Base-by-base conservation (phyloP, 2,113 vertebrate genomes). In the Poeciliopsis turrubarensis region DNA sequence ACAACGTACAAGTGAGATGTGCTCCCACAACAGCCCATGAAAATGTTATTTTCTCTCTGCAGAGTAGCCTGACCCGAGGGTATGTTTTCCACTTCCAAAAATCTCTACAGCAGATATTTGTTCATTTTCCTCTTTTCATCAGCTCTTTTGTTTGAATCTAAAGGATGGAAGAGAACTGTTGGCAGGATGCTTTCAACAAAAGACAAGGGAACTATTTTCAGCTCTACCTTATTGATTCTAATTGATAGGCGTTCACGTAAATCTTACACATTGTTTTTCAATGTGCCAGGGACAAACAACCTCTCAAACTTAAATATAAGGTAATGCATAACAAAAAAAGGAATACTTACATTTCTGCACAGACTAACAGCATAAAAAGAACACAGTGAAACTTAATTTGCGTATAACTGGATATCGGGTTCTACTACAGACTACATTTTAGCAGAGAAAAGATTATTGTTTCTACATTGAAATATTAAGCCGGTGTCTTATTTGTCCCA, bases 381-480 rank as follows among this genome's bases (percentile, higher is more conserved):
- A 73, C 86, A 85, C 41, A 65, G 77, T 85, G 81, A 89, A 81
- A 72, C 41, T 76, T 88, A 85, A 85, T 91, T 90, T 89, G 80
- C 68, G 75, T 91, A 81, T 91, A 92, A 93, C 90, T 90, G 80
- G 77, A 86, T 84, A 68, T 70, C 61, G 70, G 47, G 60, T 60
- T 75, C 65, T 89, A 84, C 84, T 90, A 79, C 87, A 87, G 85
- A 91, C 89, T 89, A 86, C 60, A 88, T 90, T 78, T 72, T 72
- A 82, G 83, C 80, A 63, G 71, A 66, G 67, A 65, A 69, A 82
- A 83, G 89, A 82, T 54, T 66, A 67, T 54, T 73, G 77, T 66
- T 29, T 84, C 67, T 25, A 31, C 54, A 69, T 79, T 62, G 54
- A 70, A 67, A 72, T 79, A 79, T 78, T 68, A 82, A 82, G 73